A percentile compares a stretch with the other conserved stretches of the same genome.
These are phyloP conservation scores for Benitochromis conjunctus DNA, from an alignment of 2,113 vertebrate species.

Conservation along the genomic window DNA sequence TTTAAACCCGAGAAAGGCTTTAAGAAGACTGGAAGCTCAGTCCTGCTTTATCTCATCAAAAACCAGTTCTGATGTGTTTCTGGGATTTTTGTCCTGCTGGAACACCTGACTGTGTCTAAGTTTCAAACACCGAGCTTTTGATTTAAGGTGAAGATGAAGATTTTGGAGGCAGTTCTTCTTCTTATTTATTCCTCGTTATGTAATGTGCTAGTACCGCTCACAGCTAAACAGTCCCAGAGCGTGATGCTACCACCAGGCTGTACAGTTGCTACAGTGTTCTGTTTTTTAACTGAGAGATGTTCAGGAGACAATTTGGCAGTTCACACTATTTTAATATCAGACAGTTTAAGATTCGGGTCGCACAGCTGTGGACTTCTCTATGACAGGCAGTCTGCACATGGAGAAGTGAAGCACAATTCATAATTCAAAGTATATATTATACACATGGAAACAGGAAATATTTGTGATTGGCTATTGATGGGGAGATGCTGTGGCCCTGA, in stretches of 20 bases:
- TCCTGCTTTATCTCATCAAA: not conserved
- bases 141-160: not conserved
- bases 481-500: not conserved
- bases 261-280: not conserved
- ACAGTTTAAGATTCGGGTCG: accelerated
- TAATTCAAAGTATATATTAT: not conserved
- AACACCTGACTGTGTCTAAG: not conserved
- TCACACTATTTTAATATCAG: not conserved
- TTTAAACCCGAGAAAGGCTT: accelerated
- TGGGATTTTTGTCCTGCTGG: not conserved
- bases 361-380: not conserved
- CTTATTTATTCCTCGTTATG: not conserved
- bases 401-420: too few relatives aligned
- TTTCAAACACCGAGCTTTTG: not conserved
- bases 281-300: not conserved
- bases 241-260: not conserved
- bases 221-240: accelerated
- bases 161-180: not conserved
- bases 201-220: not conserved
- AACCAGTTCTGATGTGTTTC: not conserved
- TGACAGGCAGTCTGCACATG: not conserved
- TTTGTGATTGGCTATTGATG: not conserved
- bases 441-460: not conserved
- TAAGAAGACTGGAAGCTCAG: not conserved
- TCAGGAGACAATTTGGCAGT: not conserved